Base-by-base conservation (phyloP, 2,888 invertebrate species). In the Hypsopygia costalis region DNA sequence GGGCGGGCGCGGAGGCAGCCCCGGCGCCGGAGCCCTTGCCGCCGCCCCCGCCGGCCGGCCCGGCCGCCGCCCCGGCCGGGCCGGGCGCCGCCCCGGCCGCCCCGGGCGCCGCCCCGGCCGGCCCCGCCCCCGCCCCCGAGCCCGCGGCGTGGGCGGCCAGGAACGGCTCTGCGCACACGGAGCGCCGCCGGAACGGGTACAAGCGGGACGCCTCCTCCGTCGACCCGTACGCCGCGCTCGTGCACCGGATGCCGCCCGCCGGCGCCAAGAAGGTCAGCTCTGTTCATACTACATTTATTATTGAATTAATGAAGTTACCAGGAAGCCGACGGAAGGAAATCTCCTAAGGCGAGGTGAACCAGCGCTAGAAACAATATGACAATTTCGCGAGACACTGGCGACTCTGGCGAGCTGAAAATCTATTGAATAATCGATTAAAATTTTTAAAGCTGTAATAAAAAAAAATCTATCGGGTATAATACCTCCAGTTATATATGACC, bases 171-270 rank as follows among this genome's bases (percentile, higher is more conserved):
- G 45, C 40, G 40, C 61, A 56, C 46, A 41, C 62, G 44, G 68
- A 74, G 40, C 65, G 76, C 0, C 59, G 74, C 6, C 69, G 80
- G 41, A 85, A 83, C 61, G 83, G 85, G 8, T 75, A 73, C 51
- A 55, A 72, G 40, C 58, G 73, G 22, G 62, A 62, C 28, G 8
- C 25, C 1, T 5, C 12, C 9, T 48, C 68, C 11, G 49, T 74
- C 3, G 87, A 89, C 52, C 71, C 81, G 0, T 89, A 89, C 58
- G 67, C 85, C 8, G 85, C 86, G 29, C 77, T 89, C 12, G 88
- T 87, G 0, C 71, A 81, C 22, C 63, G 75, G 32, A 70, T 89
- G 57, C 88, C 89, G 1, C 75, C 79, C 1, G 78, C 75, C 0
- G 88, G 88, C 0, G 79, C 69, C 7, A 89, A 88, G 53, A 89